phyloP scores from a whole-genome alignment of 2,797 vertebrate species.

The Pseudochromis fuscus region DNA sequence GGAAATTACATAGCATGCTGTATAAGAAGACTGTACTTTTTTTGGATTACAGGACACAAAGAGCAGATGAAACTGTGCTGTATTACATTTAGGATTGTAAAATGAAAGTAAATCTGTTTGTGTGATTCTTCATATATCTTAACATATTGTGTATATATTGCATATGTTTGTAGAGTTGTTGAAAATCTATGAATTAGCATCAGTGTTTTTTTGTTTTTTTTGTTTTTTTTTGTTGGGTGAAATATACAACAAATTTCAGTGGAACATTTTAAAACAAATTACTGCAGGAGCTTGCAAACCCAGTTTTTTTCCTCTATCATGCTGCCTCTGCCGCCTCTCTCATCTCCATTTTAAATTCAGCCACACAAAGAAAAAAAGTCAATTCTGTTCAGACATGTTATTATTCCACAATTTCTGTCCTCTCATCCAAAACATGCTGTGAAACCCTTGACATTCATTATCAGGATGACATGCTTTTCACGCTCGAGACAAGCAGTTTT shows the following conservation, averaged over 20 bases:
- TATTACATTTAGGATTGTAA: too few species aligned
- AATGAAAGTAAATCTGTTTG: background rate
- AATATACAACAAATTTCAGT: conserved; percentile 2
- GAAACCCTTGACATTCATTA: conserved; percentile 76
- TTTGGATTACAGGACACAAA: conserved; percentile 3
- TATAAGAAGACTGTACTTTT: background rate
- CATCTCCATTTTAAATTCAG: conserved; percentile 62
- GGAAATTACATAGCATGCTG: conserved; percentile 9
- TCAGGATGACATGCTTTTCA: conserved; percentile 80
- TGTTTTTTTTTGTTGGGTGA: conserved; percentile 3
- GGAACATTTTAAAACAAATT: conserved; percentile 9
- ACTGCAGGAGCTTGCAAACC: background rate
- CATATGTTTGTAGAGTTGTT: conserved; percentile 2
- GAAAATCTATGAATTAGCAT: background rate
- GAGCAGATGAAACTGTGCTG: background rate
- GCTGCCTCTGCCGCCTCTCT: conserved; percentile 22
- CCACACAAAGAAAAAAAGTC: conserved; percentile 34
- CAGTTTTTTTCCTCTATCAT: conserved; percentile 5
- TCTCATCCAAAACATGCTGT: conserved; percentile 66
- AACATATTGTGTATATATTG: background rate
- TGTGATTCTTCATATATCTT: background rate
- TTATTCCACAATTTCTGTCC: conserved; percentile 74
- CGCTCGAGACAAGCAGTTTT: conserved; percentile 70
- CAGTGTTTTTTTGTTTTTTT: too few species aligned
- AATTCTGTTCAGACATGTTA: conserved; percentile 60